These are phyloP conservation scores for Noturus placidus DNA, from an alignment of 2,113 vertebrate genomes.

Conservation along the genomic window DNA sequence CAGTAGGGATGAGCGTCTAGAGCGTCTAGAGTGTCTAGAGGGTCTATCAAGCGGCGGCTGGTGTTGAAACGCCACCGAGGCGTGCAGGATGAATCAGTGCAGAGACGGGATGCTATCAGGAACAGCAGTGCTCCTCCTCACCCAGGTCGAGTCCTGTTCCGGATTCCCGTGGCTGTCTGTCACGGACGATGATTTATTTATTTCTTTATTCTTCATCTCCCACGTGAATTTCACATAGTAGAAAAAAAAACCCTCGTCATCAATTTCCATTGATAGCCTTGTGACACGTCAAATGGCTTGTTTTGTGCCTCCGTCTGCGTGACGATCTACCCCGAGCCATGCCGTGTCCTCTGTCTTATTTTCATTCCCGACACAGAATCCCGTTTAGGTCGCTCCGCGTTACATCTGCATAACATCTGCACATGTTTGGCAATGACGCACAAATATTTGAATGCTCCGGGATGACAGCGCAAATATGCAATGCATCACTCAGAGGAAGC, in stretches of 20 bases:
- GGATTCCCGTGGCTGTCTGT: slow-evolving; percentile 42
- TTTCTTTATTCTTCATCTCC: slow-evolving; percentile 26
- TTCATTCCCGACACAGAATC: not conserved
- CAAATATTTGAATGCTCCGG: slow-evolving; percentile 26
- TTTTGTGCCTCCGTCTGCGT: slow-evolving; percentile 40
- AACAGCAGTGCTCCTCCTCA: slow-evolving; percentile 1
- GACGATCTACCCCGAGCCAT: not conserved
- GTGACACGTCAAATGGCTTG: slow-evolving; percentile 53
- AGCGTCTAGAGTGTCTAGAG: not conserved
- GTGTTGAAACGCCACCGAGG: slow-evolving; percentile 25
- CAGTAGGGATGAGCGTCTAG: not conserved
- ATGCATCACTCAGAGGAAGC: slow-evolving; percentile 9
- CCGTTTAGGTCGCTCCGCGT: not conserved
- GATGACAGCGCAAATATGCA: slow-evolving; percentile 36
- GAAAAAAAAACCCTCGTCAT: slow-evolving; percentile 19
- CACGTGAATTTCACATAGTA: not conserved
- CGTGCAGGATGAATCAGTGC: slow-evolving; percentile 25
- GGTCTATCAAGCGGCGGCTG: not conserved
- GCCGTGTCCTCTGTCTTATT: not conserved
- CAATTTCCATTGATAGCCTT: slow-evolving; percentile 31
- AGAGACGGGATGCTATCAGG: not conserved
- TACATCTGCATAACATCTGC: slow-evolving; percentile 39
- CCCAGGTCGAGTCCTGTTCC: slow-evolving; percentile 19
- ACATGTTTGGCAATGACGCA: not conserved
- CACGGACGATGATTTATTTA: slow-evolving; percentile 29